Base-by-base conservation (phyloP, 2,797 vertebrate genomes). In the Ambastaia sidthimunki region DNA sequence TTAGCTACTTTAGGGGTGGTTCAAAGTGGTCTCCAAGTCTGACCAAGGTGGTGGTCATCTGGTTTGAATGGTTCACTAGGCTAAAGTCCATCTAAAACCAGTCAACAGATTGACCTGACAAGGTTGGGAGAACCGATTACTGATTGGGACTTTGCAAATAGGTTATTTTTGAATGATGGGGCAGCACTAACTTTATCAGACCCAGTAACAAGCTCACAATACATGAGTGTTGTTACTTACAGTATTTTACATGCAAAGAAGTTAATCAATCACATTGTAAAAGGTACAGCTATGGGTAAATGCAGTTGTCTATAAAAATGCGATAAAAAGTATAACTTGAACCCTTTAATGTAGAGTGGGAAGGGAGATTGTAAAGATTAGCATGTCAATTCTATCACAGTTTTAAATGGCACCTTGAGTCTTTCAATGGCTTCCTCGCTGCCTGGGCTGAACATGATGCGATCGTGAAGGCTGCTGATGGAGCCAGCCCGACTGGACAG, bases 351-450 rank as follows among this genome's bases (percentile, higher is more conserved):
- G 16, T 21, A 11, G 3, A 74, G 44, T 1, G 31, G 25, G 2
- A 13, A 31, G 12, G 18, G 6, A 55, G 19, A 67, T 76, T 44
- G 50, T 4, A 37, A 7, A 81, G 0, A 4, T 47, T 55, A 28
- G 4, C 57, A 10, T 34, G 62, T 10, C 37, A 10, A 41, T 74
- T 3, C 4, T 60, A 23, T 28, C 37, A 41, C 7, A 41, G 4
- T 73, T 21, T 37, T 37, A 23, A 34, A 31, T 72, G 18, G 54
- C 83, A 98, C 97, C 96, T 99, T 99, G 72, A 99, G 94, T 71
- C 97, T 94, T 81, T 99, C 98, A 0, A 99, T 99, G 7, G 98
- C 98, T 88, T 99, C 97, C 86, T 99, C 98, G 0, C 97, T 98
- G 80, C 96, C 98, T 0, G 98, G 98, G 87, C 94, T 97, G 87